Evolutionary conservation across 2,113 vertebrate genomes (phyloP).

Genomic region (Uropsilus gracilis): DNA sequence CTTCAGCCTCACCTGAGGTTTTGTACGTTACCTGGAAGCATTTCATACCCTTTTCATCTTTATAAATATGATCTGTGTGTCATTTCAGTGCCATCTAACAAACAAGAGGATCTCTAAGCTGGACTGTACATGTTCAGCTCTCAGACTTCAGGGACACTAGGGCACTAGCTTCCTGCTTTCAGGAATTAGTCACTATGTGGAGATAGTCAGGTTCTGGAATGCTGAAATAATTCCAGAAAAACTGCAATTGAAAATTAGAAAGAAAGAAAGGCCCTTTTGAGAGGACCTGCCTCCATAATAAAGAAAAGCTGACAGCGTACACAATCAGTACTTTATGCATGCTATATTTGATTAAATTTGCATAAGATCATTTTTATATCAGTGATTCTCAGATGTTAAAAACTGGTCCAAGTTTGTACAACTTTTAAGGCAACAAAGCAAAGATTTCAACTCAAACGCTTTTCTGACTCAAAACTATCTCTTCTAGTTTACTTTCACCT

Average conservation of each 20-base stretch:
- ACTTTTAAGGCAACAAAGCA: not conserved
- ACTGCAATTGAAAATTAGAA: not conserved
- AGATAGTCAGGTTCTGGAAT: not conserved
- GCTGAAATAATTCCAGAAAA: not conserved
- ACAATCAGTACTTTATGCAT: not conserved
- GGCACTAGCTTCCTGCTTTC: not conserved
- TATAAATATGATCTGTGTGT: not conserved
- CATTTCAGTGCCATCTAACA: not conserved
- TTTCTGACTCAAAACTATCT: not conserved
- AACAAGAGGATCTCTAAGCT: not conserved
- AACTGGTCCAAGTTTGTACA: not conserved
- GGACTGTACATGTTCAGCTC: not conserved
- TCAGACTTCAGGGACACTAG: not conserved
- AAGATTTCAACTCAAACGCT: not conserved
- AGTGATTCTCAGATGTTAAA: not conserved
- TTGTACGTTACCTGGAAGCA: not conserved
- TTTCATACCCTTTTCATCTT: not conserved
- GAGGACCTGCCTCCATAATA: not conserved
- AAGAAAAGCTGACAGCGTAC: not conserved
- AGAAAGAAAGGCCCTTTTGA: not conserved
- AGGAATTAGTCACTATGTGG: not conserved
- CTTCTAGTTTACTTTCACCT: slow-evolving; percentile 14
- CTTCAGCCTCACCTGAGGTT: not conserved
- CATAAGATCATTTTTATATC: not conserved
- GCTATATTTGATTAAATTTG: not conserved